Evolutionary conservation across 2,888 invertebrate species (phyloP).

Genomic region (Gisinianus flammeolus): DNA sequence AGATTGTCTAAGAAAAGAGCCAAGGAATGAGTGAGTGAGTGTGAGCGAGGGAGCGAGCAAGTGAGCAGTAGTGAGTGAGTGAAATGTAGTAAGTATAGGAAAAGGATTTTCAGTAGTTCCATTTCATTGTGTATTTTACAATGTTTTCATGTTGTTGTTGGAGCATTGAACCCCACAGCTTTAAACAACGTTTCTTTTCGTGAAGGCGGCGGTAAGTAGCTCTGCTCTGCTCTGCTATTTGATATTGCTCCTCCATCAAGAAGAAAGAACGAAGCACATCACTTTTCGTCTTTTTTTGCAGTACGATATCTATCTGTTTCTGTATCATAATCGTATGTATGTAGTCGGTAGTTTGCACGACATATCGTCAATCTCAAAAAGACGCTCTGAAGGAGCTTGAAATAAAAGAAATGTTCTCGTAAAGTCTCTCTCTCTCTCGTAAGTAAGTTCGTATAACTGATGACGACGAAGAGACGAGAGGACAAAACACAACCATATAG

Average conservation of each 20-base stretch:
- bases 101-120: not conserved
- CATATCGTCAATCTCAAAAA: constrained; percentile 2
- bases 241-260: no score
- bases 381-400: not conserved
- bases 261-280: not conserved
- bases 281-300: no score
- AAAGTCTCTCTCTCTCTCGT: no score
- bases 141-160: constrained; percentile 7
- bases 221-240: no score
- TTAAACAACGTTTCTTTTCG: not conserved
- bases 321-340: no score
- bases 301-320: no score
- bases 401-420: constrained; percentile 16
- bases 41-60: not conserved
- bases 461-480: constrained; percentile 6
- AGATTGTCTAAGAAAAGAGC: no score
- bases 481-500: no score
- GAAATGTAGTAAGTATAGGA: not conserved
- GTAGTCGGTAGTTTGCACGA: constrained; percentile 6
- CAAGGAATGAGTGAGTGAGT: no score
- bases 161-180: not conserved
- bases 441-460: constrained; percentile 15
- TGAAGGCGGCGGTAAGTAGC: not conserved
- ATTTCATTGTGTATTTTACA: constrained; percentile 1
- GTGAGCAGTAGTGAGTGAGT: no score